Percentiles rank a stretch among this genome's conserved stretches.
Evolutionary conservation across 1,140 invertebrate species (phyloP).

Genomic region (Coenobita brevimanus): DNA sequence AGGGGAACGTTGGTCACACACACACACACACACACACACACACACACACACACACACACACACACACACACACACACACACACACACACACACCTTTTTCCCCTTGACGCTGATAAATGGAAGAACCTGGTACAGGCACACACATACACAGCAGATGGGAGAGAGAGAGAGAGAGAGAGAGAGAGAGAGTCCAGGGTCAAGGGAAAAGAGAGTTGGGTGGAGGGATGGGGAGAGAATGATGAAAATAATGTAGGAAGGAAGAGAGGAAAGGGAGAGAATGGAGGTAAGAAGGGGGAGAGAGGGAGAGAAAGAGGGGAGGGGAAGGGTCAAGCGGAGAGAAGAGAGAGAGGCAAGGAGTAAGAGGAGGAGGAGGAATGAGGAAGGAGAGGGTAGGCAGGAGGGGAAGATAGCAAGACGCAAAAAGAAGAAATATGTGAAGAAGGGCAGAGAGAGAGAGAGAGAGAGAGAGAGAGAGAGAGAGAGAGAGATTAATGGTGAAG

Average conservation of each 20-base stretch:
- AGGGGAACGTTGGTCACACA: too few relatives aligned
- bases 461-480: too few relatives aligned
- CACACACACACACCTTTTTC: neutral
- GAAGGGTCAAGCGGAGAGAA: neutral
- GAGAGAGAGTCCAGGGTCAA: neutral
- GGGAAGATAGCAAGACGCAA: too few relatives aligned
- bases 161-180: slow-evolving; percentile 4
- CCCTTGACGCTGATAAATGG: neutral
- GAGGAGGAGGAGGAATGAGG: too few relatives aligned
- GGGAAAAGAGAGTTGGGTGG: neutral
- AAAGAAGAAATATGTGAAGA: too few relatives aligned
- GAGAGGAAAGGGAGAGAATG: neutral
- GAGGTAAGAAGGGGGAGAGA: slow-evolving; percentile 4
- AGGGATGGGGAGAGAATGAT: neutral
- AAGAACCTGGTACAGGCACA: neutral
- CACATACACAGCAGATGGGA: neutral
- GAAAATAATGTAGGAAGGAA: neutral
- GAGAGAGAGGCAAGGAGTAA: neutral
- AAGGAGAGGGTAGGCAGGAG: too few relatives aligned
- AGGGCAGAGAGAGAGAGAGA: too few relatives aligned
- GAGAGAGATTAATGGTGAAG: neutral
- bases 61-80: slow-evolving; percentile 11
- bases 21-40: neutral
- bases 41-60: slow-evolving; percentile 1
- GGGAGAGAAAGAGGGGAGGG: neutral